These are phyloP conservation scores for Emydura subglobosa DNA, from an alignment of 2,113 vertebrate species.

Conservation along the genomic window DNA sequence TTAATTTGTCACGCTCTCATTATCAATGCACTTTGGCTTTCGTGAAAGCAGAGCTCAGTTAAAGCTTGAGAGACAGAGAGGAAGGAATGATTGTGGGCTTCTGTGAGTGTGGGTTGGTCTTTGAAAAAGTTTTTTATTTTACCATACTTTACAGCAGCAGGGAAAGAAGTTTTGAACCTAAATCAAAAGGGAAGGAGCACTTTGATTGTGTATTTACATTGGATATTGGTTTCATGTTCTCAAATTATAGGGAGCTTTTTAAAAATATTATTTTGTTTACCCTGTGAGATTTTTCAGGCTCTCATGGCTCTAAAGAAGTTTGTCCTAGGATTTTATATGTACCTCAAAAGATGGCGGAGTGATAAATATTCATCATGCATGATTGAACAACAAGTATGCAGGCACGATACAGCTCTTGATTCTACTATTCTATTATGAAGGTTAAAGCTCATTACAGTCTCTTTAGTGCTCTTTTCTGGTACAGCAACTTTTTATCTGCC, in stretches of 20 bases:
- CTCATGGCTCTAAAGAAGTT: background rate
- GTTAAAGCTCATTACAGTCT: background rate
- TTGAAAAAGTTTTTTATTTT: conserved; percentile 61
- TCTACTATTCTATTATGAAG: fast-evolving
- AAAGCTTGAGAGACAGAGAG: conserved; percentile 26
- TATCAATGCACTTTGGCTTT: conserved; percentile 13
- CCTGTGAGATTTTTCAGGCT: background rate
- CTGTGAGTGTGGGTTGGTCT: background rate
- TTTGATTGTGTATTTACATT: background rate
- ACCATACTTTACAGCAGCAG: background rate
- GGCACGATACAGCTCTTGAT: fast-evolving
- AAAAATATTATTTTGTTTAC: conserved; percentile 13
- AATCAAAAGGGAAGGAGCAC: background rate
- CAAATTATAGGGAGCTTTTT: background rate
- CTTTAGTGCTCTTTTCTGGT: background rate
- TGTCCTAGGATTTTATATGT: background rate
- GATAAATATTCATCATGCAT: background rate
- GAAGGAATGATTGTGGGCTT: background rate
- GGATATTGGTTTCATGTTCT: background rate
- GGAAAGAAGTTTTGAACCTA: conserved; percentile 30
- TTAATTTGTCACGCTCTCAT: conserved; percentile 44
- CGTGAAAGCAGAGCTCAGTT: background rate
- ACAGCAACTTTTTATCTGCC: background rate
- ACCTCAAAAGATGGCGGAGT: fast-evolving
- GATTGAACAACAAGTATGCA: background rate